Conservation (phyloP, 2,113 vertebrate genomes). For the Burhinus bistriatus region DNA sequence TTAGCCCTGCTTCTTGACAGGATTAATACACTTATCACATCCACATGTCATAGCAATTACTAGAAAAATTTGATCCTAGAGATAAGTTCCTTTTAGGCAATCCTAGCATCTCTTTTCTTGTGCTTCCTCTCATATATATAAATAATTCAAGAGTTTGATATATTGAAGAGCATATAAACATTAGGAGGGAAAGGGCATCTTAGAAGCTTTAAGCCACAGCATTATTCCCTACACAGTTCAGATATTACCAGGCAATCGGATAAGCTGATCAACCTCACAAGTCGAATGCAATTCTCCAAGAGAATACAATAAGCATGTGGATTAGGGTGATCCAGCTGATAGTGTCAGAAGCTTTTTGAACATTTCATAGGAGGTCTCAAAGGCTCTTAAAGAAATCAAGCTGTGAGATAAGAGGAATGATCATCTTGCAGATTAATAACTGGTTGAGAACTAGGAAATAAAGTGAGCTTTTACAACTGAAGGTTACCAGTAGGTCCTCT, state of each 20-base stretch:
- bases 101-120: background rate
- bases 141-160: background rate
- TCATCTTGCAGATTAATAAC: background rate
- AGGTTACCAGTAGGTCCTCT: background rate
- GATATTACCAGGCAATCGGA: background rate
- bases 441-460: background rate
- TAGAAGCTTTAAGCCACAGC: background rate
- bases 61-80: background rate
- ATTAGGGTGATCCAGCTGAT: slow-evolving; percentile 38
- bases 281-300: background rate
- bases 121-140: background rate
- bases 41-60: background rate
- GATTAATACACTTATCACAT: background rate
- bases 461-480: background rate
- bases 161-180: background rate
- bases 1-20: background rate
- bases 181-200: background rate
- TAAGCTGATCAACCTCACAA: background rate
- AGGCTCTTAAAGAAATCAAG: slow-evolving; percentile 19
- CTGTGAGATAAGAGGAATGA: background rate
- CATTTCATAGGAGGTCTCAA: background rate
- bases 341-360: background rate
- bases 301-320: background rate
- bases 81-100: background rate
- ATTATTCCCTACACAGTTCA: background rate